A percentile compares a stretch with the other conserved stretches of the same genome.
Conservation (phyloP, 2,113 vertebrate genomes). For the Bettongia penicillata region DNA sequence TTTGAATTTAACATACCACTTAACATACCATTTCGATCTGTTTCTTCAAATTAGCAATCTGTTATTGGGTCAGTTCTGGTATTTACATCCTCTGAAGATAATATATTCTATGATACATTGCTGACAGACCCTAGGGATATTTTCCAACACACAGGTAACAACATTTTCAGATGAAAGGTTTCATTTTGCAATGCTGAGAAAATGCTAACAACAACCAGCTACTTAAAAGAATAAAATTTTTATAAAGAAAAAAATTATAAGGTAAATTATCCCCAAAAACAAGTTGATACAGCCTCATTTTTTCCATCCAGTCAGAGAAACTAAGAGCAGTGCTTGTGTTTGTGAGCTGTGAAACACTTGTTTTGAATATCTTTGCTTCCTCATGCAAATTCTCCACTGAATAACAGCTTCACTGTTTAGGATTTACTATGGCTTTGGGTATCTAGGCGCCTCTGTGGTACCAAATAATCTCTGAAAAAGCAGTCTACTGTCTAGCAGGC, state of each 20-base stretch:
- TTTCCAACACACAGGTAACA: background rate
- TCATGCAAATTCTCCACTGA: background rate
- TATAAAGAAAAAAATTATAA: background rate
- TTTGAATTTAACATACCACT: background rate
- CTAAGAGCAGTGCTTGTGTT: background rate
- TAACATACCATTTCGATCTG: background rate
- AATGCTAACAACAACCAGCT: background rate
- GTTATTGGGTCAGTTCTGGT: background rate
- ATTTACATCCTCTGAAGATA: slow-evolving; percentile 2
- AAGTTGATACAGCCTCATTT: background rate
- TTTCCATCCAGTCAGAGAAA: background rate
- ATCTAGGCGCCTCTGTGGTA: background rate
- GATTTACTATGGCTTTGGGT: background rate
- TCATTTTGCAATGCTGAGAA: slow-evolving; percentile 1
- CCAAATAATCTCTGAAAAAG: slow-evolving; percentile 3
- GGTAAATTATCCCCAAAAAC: background rate
- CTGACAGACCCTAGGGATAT: background rate
- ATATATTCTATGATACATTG: background rate
- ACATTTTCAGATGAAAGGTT: background rate
- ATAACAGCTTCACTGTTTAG: background rate
- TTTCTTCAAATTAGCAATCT: slow-evolving; percentile 20
- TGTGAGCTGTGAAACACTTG: background rate
- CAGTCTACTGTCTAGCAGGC: background rate
- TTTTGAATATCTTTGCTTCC: slow-evolving; percentile 11
- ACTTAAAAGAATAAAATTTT: background rate